Percentiles rank a stretch among this genome's conserved stretches.
These are phyloP conservation scores for Holacanthus passer DNA, from an alignment of 2,113 vertebrate species.

Conservation along the genomic window DNA sequence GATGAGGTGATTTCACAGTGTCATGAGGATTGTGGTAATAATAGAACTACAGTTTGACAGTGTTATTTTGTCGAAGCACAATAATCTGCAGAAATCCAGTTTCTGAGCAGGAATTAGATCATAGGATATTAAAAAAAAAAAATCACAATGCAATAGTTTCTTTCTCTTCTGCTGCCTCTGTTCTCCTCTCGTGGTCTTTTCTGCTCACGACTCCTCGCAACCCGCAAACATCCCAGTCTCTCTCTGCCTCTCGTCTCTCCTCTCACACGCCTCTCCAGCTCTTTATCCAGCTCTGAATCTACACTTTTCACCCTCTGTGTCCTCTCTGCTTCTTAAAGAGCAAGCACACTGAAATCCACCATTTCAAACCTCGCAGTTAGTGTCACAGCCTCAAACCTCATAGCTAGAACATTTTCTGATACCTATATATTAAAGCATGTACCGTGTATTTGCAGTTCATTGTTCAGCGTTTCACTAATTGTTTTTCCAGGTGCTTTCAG, in stretches of 20 bases:
- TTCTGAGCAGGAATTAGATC: background rate
- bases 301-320: constrained; percentile 6
- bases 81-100: background rate
- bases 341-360: background rate
- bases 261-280: constrained; percentile 15
- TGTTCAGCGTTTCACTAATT: background rate
- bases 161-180: background rate
- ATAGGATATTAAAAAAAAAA: background rate
- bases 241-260: background rate
- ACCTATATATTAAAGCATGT: background rate
- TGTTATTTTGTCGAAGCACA: background rate
- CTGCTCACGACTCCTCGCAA: background rate
- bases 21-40: background rate
- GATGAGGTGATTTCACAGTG: background rate
- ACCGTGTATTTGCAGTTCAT: background rate
- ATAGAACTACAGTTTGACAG: background rate
- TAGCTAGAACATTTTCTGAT: too few relatives aligned
- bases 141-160: background rate
- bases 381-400: background rate
- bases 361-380: background rate
- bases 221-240: constrained; percentile 17
- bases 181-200: background rate
- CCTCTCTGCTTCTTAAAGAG: constrained; percentile 26
- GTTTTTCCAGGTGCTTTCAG: background rate
- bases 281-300: constrained; percentile 23